Base-by-base conservation (phyloP, 2,797 vertebrate genomes). In the Crypturellus tataupa region DNA sequence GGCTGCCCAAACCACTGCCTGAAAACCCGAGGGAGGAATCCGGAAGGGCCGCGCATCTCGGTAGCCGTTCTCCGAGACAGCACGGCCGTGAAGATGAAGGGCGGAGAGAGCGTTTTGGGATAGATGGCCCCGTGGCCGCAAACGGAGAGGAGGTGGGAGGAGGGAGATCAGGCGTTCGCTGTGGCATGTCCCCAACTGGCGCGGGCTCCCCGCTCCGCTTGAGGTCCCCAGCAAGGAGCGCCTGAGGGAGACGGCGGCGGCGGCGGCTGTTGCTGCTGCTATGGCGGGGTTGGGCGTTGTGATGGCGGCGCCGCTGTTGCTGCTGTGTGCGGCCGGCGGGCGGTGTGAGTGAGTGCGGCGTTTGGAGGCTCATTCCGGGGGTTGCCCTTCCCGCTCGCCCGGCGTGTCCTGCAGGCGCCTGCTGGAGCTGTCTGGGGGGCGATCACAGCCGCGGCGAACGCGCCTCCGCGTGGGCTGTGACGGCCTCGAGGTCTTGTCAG, bases 1-100 rank as follows among this genome's bases (percentile, higher is more conserved):
- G 42, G 75, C 65, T 73, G 89, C 0, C 72, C 2, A 0, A 0
- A 0, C 0, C 0, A 20, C 3, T 4, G 89, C 93, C 89, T 85
- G 80, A 2, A 1, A 6, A 4, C 11, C 24, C 8, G 6, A 5
- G 31, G 3, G 12, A 29, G 1, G 8, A 8, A 24, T 20, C n/a
- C 5, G 16, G 14, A 29, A 3, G 17, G 17, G 0, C 11, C 10
- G 3, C 10, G 9, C 16, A 3, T 19, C 70, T 15, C 42, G 5
- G 5, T 4, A 7, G 1, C 49, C 21, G 4, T 44, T 6, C 16
- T 12, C 7, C 19, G 29, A 6, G 8, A 10, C 29, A 20, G 12
- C 6, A 21, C 9, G 21, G 58, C 9, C 10, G 27, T n/a, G 6
- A 7, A 3, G 1, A 3, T 6, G n/a, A 53, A 71, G 29, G 10